Evolutionary conservation across 2,113 vertebrate species (phyloP).

Genomic region (Ondatra zibethicus): DNA sequence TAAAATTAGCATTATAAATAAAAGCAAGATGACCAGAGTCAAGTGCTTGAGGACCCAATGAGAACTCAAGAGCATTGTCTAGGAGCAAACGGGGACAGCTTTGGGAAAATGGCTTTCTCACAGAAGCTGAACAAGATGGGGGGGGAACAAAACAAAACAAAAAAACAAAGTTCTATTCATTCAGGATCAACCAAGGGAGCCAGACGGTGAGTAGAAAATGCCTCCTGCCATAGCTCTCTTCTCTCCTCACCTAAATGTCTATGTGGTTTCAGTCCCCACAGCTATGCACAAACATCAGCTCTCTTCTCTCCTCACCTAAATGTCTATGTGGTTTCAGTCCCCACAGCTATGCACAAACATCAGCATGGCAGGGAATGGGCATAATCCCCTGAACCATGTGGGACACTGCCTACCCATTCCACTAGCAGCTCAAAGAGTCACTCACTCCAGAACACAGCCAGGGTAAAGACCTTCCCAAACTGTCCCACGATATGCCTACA

Average conservation of each 20-base stretch:
- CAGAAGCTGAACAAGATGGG: background rate
- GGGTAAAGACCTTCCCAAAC: background rate
- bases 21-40: background rate
- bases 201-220: background rate
- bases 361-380: background rate
- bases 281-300: background rate
- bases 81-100: background rate
- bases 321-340: background rate
- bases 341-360: background rate
- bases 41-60: background rate
- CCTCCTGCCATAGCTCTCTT: background rate
- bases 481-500: background rate
- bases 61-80: background rate
- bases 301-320: no score
- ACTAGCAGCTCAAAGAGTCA: background rate
- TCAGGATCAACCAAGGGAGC: background rate
- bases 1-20: fast-evolving
- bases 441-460: background rate
- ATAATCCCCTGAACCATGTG: background rate
- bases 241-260: background rate
- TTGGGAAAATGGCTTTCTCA: background rate
- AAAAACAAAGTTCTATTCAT: background rate
- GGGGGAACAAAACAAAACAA: no score
- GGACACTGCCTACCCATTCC: background rate
- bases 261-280: background rate